Base-by-base conservation (phyloP, 2,888 invertebrate species). In the Ypsolopha sequella region DNA sequence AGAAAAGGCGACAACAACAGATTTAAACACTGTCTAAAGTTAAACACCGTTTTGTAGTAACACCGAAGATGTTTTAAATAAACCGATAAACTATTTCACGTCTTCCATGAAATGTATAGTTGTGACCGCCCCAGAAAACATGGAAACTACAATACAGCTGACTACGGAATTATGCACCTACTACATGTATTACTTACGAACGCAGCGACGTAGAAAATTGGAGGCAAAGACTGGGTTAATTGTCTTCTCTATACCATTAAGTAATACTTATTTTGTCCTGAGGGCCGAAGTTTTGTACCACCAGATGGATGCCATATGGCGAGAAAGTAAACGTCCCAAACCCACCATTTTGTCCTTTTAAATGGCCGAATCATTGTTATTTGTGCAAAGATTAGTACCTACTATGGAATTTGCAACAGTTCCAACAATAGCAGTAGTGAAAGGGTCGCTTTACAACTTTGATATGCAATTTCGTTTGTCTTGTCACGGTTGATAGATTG, bases 301-400 rank as follows among this genome's bases (percentile, higher is more conserved):
- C 70, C 80, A 81, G 78, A 80, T 82, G 80, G 66, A 70, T 55
- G 60, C 61, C 80, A 81, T 76, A 79, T 82, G 82, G 72, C 65
- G 58, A 55, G 46, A 53, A 43, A 41, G 50, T 44, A 36, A 46
- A 53, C 50, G 52, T 54, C 53, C 39, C 8, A 50, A 2, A 11
- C 38, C 36, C 7, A 33, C 49, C 39, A 41, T 49, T 49, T 49
- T 24, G 10, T 49, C 13, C 9, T 11, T 36, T 48, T 10, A 36
- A 6, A 11, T 36, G n/a, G 35, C 36, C 36, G n/a, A 39, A 11
- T 7, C 41, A 49, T 49, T 49, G 49, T 49, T 33, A 9, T 9
- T 34, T 33, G 24, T 48, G 38, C 2, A 13, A 38, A 14, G 48
- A 48, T 48, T 48, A 48, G 38, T 24, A 48, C n/a, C n/a, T n/a